Conservation (phyloP, 2,888 invertebrate species). For the Epistrophella euchroma region DNA sequence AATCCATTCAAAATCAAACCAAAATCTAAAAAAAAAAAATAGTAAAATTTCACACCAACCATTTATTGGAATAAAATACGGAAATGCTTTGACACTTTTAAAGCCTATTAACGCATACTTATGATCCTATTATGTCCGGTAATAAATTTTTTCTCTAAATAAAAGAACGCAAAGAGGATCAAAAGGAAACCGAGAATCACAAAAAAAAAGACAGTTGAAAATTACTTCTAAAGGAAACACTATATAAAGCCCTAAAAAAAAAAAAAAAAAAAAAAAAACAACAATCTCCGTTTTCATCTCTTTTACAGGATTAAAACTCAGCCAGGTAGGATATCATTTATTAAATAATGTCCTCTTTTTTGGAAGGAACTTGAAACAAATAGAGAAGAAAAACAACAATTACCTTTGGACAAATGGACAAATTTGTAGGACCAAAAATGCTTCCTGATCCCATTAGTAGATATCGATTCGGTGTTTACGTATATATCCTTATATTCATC, state of each 20-base stretch:
- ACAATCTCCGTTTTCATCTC: slow-evolving; percentile 59
- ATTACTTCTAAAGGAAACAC: slow-evolving; percentile 48
- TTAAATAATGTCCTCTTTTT: slow-evolving; percentile 53
- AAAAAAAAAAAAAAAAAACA: slow-evolving; percentile 6
- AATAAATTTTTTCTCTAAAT: slow-evolving; percentile 50
- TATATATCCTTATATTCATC: slow-evolving; percentile 48
- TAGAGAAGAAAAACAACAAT: slow-evolving; percentile 11
- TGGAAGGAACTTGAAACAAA: slow-evolving; percentile 19
- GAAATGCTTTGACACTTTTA: slow-evolving; percentile 74
- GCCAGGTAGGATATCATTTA: slow-evolving; percentile 56
- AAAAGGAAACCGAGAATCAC: slow-evolving; percentile 48
- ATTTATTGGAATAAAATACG: slow-evolving; percentile 44
- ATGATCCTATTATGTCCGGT: slow-evolving; percentile 74
- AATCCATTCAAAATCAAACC: slow-evolving; percentile 24
- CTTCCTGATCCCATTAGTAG: slow-evolving; percentile 69
- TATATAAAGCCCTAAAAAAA: neutral
- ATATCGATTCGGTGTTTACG: slow-evolving; percentile 45
- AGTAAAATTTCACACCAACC: slow-evolving; percentile 57
- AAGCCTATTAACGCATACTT: slow-evolving; percentile 73
- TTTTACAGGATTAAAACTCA: slow-evolving; percentile 44
- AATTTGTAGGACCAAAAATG: slow-evolving; percentile 37
- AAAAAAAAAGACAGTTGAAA: slow-evolving; percentile 26
- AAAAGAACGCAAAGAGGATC: slow-evolving; percentile 34
- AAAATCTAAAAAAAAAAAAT: slow-evolving; percentile 9
- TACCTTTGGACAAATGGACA: slow-evolving; percentile 34